phyloP scores from a whole-genome alignment of 2,888 invertebrate genomes.

The Tenthredo mesomela region DNA sequence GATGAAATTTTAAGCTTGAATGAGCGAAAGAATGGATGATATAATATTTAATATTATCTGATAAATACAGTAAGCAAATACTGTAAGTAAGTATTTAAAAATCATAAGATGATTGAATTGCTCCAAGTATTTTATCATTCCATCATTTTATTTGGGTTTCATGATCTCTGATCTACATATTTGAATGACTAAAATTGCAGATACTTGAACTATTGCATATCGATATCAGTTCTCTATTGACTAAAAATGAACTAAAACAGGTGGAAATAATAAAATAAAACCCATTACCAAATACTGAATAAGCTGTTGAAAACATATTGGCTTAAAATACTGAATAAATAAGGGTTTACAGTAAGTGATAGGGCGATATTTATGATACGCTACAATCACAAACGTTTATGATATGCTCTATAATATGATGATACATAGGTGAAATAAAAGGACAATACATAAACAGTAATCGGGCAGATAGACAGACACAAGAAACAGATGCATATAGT shows the following conservation, averaged over 20 bases:
- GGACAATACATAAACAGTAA: not conserved
- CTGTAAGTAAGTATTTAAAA: not conserved
- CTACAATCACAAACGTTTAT: slow-evolving; percentile 4
- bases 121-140: not conserved
- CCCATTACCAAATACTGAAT: not conserved
- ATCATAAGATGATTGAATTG: not conserved
- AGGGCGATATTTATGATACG: not conserved
- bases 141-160: not conserved
- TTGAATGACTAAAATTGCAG: not conserved
- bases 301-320: not conserved
- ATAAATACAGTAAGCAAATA: not conserved
- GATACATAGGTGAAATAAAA: not conserved
- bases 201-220: not conserved
- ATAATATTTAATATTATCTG: not conserved
- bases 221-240: not conserved
- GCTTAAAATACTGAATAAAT: not conserved
- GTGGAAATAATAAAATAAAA: not conserved
- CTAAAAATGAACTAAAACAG: not conserved
- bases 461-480: slow-evolving; percentile 4
- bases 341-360: not conserved
- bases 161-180: not conserved
- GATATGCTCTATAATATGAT: not conserved
- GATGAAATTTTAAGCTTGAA: not conserved
- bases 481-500: slow-evolving; percentile 37
- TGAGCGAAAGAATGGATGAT: not conserved